These are phyloP conservation scores for Tyto alba DNA, from an alignment of 2,113 vertebrate species.

Conservation along the genomic window DNA sequence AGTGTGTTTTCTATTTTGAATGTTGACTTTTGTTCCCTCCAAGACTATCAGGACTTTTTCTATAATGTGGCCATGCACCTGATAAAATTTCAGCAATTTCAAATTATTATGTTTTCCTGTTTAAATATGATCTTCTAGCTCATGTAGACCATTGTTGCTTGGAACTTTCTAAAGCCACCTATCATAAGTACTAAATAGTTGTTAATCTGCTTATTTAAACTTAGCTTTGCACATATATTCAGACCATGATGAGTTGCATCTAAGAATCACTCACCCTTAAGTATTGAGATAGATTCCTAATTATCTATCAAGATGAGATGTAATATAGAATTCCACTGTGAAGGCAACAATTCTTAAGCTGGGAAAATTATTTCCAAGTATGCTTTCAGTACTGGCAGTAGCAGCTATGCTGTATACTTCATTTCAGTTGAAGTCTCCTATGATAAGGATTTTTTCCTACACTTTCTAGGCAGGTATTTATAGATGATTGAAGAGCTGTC, in stretches of 20 bases:
- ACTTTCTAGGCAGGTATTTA: not conserved
- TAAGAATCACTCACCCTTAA: not conserved
- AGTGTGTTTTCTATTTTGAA: not conserved
- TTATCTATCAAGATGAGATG: not conserved
- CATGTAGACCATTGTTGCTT: not conserved
- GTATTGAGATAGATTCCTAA: not conserved
- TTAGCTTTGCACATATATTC: not conserved
- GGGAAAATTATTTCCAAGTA: not conserved
- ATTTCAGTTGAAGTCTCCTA: not conserved
- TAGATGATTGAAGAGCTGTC: not conserved
- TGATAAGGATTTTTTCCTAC: not conserved
- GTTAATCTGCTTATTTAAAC: not conserved
- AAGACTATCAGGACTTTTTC: not conserved
- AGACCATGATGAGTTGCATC: not conserved
- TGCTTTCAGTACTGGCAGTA: not conserved
- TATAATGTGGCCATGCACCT: not conserved
- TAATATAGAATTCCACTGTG: not conserved
- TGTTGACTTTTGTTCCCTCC: not conserved
- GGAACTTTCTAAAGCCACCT: not conserved
- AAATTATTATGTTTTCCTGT: not conserved
- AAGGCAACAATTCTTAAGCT: not conserved
- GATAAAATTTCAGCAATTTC: not conserved
- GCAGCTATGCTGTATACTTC: not conserved
- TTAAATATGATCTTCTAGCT: not conserved
- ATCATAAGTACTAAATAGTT: not conserved